Percentiles rank a stretch among this genome's conserved stretches.
Evolutionary conservation across 2,797 vertebrate species (phyloP).

Genomic region (Mycteria americana): DNA sequence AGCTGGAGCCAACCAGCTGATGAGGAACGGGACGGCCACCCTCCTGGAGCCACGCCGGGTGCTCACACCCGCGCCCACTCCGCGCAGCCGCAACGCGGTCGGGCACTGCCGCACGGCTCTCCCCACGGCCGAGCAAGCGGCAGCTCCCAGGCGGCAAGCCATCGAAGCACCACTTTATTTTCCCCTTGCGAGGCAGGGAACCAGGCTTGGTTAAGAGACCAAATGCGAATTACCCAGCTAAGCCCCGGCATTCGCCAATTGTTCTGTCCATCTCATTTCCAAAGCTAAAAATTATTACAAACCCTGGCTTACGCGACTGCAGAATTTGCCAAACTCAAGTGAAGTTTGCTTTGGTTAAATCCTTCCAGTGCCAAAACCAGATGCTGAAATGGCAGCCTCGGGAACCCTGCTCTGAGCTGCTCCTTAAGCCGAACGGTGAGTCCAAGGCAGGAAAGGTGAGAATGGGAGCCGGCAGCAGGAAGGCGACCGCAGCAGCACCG

Average conservation of each 20-base stretch:
- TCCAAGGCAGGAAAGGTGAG: not conserved
- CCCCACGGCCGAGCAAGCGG: fast-evolving
- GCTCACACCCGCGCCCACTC: not conserved
- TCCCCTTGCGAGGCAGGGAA: not conserved
- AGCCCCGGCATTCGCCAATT: not conserved
- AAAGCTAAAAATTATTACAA: not conserved
- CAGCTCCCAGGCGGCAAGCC: not conserved
- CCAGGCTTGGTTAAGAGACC: not conserved
- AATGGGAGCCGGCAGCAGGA: not conserved
- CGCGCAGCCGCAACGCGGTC: fast-evolving
- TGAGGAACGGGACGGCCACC: fast-evolving
- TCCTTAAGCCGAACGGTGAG: not conserved
- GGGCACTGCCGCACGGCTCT: fast-evolving
- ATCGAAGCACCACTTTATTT: fast-evolving
- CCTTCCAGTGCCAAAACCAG: not conserved
- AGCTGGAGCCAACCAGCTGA: not conserved
- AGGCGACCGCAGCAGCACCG: not conserved
- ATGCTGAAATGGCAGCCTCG: not conserved
- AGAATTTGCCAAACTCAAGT: not conserved
- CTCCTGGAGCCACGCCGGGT: not conserved
- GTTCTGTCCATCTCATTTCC: not conserved
- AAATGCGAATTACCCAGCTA: not conserved
- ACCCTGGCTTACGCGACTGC: not conserved
- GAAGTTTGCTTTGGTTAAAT: not conserved
- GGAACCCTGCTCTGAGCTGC: not conserved